These are phyloP conservation scores for Rostratula benghalensis DNA, from an alignment of 2,113 vertebrate species.

Conservation along the genomic window DNA sequence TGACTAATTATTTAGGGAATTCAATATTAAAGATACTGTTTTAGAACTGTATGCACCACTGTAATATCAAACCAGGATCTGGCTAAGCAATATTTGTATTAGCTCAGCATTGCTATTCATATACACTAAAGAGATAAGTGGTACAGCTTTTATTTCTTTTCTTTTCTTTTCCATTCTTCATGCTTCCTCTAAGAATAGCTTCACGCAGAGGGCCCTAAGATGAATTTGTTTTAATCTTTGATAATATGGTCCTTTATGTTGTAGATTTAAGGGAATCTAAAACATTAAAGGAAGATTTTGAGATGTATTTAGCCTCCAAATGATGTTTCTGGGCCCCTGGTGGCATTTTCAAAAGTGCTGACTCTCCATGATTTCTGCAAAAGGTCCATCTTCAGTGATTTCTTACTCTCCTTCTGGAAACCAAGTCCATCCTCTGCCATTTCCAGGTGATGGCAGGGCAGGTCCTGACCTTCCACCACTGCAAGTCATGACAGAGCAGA, in stretches of 20 bases:
- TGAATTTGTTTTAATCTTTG: conserved; percentile 30
- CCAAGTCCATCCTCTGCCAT: background rate
- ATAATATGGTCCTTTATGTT: background rate
- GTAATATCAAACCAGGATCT: conserved; percentile 29
- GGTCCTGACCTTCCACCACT: background rate
- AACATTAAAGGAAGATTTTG: background rate
- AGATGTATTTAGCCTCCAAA: background rate
- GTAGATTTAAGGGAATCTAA: conserved; percentile 1
- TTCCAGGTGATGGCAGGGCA: background rate
- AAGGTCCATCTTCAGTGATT: background rate
- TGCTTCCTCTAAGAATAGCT: conserved; percentile 21
- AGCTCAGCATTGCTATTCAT: conserved; percentile 6
- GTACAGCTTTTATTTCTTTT: conserved; percentile 4
- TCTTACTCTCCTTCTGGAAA: background rate
- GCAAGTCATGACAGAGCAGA: background rate
- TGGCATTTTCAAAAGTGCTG: background rate
- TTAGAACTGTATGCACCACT: background rate
- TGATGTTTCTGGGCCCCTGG: background rate
- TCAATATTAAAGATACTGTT: conserved; percentile 1
- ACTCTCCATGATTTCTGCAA: background rate
- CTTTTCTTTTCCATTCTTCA: conserved; percentile 21
- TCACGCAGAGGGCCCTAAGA: background rate
- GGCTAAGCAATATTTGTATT: conserved; percentile 31
- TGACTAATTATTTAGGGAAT: conserved; percentile 47
- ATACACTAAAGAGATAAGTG: conserved; percentile 6